A percentile compares a stretch with the other conserved stretches of the same genome.
These are phyloP conservation scores for Minunthozetes semirufus DNA, from an alignment of 2,888 invertebrate genomes.

Conservation along the genomic window DNA sequence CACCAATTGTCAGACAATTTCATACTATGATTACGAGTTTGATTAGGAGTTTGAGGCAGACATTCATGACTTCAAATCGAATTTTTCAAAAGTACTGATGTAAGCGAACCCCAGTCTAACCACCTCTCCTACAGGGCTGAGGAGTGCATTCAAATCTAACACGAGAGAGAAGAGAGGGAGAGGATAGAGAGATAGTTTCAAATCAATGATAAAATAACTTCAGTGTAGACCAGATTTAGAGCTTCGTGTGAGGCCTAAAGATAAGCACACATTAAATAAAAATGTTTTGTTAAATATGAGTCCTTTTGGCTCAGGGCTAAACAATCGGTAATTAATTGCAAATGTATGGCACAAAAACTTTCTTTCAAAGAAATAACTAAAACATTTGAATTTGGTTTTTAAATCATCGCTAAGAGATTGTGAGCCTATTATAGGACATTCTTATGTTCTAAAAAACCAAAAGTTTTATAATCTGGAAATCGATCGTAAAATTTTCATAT, in stretches of 20 bases:
- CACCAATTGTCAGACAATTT: too few species aligned
- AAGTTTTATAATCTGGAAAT: too few species aligned
- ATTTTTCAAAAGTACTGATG: background rate
- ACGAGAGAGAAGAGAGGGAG: background rate
- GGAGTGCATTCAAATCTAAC: background rate
- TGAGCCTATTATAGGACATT: too few species aligned
- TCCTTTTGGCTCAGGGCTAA: background rate
- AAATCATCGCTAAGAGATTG: too few species aligned
- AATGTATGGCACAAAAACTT: background rate
- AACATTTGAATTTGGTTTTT: too few species aligned
- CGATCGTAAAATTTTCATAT: too few species aligned
- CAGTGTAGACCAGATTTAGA: background rate
- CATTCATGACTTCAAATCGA: background rate
- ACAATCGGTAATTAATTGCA: background rate
- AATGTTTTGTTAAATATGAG: slow-evolving; percentile 3
- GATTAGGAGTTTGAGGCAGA: background rate
- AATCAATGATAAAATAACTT: background rate
- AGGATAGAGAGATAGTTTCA: background rate
- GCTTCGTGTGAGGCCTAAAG: slow-evolving; percentile 23
- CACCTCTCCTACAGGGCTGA: background rate
- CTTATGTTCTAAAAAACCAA: too few species aligned
- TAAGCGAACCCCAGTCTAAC: background rate
- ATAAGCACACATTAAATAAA: background rate
- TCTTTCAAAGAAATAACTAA: too few species aligned
- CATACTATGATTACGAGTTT: too few species aligned